A percentile compares a stretch with the other conserved stretches of the same genome.
Conservation (phyloP, 2,888 invertebrate genomes). For the Pteria penguin region DNA sequence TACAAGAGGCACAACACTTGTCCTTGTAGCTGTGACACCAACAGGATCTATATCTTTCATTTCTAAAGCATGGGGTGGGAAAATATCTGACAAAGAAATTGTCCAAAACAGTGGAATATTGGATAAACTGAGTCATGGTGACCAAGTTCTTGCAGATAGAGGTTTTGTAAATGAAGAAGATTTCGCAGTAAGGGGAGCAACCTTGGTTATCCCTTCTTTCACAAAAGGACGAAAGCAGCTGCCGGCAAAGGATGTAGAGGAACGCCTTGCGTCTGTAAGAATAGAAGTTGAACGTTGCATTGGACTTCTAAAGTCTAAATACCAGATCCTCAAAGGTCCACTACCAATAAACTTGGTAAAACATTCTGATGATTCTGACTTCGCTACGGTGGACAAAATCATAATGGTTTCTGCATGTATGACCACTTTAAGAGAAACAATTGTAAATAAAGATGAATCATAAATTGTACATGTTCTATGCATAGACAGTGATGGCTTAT, state of each 20-base stretch:
- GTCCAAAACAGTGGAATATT: constrained; percentile 34
- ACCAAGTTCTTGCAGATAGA: constrained; percentile 37
- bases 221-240: constrained; percentile 35
- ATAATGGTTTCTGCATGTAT: too few relatives aligned
- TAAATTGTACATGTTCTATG: too few relatives aligned
- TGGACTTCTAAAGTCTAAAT: constrained; percentile 27
- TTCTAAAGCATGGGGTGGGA: constrained; percentile 35
- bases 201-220: constrained; percentile 35
- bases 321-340: too few relatives aligned
- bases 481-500: too few relatives aligned
- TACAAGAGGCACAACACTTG: constrained; percentile 44
- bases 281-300: constrained; percentile 43
- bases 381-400: too few relatives aligned
- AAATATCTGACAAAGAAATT: constrained; percentile 36
- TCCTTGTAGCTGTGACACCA: too few relatives aligned
- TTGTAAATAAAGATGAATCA: too few relatives aligned
- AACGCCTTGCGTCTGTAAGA: constrained; percentile 19
- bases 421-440: too few relatives aligned
- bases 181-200: constrained; percentile 10
- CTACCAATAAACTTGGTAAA: too few relatives aligned
- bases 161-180: constrained; percentile 40
- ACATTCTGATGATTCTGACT: too few relatives aligned
- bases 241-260: constrained; percentile 27
- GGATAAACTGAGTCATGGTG: constrained; percentile 21
- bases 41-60: too few relatives aligned